Evolutionary conservation across 2,113 vertebrate genomes (phyloP).

Genomic region (Forbesichthys agassizii): DNA sequence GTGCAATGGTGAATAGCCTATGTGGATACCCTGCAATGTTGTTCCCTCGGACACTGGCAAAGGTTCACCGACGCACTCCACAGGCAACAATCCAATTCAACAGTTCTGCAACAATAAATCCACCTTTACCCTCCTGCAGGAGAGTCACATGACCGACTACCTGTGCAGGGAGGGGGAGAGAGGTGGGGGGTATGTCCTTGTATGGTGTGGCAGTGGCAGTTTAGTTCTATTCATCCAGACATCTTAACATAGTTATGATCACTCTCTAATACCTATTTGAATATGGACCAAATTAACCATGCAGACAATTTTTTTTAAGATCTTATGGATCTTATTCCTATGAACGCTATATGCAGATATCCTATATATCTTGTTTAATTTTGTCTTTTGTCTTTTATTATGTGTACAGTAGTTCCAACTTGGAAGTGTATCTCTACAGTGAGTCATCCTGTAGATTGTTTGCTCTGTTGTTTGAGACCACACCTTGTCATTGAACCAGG

Average conservation of each 20-base stretch:
- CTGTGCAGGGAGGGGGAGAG: slow-evolving; percentile 5
- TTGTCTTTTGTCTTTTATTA: background rate
- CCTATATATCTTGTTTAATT: background rate
- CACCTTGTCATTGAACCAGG: slow-evolving; percentile 43
- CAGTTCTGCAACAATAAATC: slow-evolving; percentile 46
- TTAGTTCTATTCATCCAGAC: background rate
- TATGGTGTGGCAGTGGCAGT: slow-evolving; percentile 32
- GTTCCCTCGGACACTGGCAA: background rate
- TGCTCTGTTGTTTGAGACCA: slow-evolving; percentile 40
- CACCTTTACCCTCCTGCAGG: slow-evolving; percentile 81
- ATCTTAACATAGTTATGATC: background rate
- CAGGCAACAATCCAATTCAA: slow-evolving; percentile 32
- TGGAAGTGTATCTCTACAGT: slow-evolving; percentile 19
- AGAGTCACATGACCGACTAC: slow-evolving; percentile 78
- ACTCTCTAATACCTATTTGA: background rate
- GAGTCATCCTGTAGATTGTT: slow-evolving; percentile 40
- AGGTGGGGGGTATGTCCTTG: slow-evolving; percentile 28
- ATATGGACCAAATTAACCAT: background rate
- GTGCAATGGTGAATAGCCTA: too few species aligned
- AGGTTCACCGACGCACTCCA: slow-evolving; percentile 8
- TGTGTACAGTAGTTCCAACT: too few species aligned
- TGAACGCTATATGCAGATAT: background rate
- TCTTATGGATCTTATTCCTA: background rate
- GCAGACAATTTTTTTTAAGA: background rate
- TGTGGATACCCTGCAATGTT: too few species aligned